Evolutionary conservation across 2,113 vertebrate species (phyloP), one percentile per base, ranked within the genome.

Genomic region (Xiphophorus maculatus): DNA sequence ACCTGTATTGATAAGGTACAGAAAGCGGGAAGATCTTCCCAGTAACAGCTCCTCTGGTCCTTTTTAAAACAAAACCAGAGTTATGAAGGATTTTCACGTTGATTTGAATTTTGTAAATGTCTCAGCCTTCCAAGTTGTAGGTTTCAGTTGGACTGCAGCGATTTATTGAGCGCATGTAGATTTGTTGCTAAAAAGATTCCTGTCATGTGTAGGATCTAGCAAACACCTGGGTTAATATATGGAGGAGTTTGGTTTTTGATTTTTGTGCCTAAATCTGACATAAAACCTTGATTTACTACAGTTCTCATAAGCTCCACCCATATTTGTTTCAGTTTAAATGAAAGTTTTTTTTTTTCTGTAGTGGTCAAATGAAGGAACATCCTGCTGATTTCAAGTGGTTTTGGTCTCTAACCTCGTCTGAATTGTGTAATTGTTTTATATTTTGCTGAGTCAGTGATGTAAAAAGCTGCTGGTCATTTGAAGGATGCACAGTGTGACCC

Each of bases 321-420:
- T 61, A 63, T 73, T 73, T 76, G 71, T 15, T 5, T 73, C 73
- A 22, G 17, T 65, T 63, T 73, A 13, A 75, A 60, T 32, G 22
- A 71, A 82, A 74, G 13, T 0, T 6, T 70, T 78, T 19, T 6
- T 19, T 51, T 17, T 42, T 3, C 3, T 22, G 62, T 61, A 29
- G 17, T 33, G 68, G 51, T 61, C 37, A 66, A 48, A 84, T 81
- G 66, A 88, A 88, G 74, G 82, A 60, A 8, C 60, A 3, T 19
- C 17, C 62, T 44, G 71, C 54, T 44, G 17, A 73, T 69, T 66
- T 22, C 12, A 28, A 37, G 37, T 74, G 58, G 67, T 77, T 64
- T 40, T 42, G 19, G 10, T 11, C 58, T 28, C 63, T 40, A 29
- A 29, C 54, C 33, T 60, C 25, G 22, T 48, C 25, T 72, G 35